Evolutionary conservation across 1,140 invertebrate species (phyloP), one percentile per base, ranked within the genome.

Genomic region (Orussus abietinus): DNA sequence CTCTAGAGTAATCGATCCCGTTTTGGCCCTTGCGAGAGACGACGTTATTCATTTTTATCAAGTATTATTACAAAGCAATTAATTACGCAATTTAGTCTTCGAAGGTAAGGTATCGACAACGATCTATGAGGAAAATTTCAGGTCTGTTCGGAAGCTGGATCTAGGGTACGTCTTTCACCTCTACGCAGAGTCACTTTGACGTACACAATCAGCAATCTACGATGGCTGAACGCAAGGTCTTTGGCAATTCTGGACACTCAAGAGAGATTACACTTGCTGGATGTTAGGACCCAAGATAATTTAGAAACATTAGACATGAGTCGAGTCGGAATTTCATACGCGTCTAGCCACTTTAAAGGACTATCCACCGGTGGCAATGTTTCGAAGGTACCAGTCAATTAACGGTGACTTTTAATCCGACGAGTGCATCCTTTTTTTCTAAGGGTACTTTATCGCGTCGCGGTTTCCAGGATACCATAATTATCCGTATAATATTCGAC

Each of bases 291-390:
- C 1, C 86, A 91, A 55, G 83, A 88, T 57, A 85, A 90, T 64
- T 72, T 89, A n/a, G 88, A 92, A 69, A 79, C 80, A 19, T 69
- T 92, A 32, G 90, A 95, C 68, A 74, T 94, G 47, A 86, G 84
- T 21, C 80, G 83, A 51, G 86, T 92, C 10, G 85, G 90, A 40
- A 76, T 98, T 21, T 90, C 96, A 0, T 97, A 96, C 67, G 83
- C 84, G 17, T 92, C 89, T 17, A 90, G 90, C 53, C 89, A 94
- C 73, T 98, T 96, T 59, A 96, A 97, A 69, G 86, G 83, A 25
- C 54, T 86, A 15, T 80, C 81, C 3, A 88, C 84, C 7, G 86
- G 85, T 60, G 84, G 86, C 20, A 88, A 89, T 69, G 88, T 90
- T 36, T 74, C 71, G 1, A 72, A 74, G 72, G 78, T 80, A 62